phyloP scores from a whole-genome alignment of 2,888 invertebrate genomes.

The Xestoiulus laeticollis region DNA sequence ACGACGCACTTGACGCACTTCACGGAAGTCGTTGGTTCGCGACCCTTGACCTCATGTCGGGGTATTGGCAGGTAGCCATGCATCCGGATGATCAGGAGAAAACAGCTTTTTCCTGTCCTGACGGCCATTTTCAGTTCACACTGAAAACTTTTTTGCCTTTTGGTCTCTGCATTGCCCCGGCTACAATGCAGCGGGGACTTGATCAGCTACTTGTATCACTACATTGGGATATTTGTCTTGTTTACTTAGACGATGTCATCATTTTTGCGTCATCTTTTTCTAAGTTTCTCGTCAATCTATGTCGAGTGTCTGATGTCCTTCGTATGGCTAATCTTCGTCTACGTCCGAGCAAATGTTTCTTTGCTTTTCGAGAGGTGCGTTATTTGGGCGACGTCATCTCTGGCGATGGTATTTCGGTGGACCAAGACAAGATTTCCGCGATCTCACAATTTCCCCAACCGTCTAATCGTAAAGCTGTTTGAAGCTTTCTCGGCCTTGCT shows the following conservation, averaged over 20 bases:
- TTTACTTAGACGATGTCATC: not conserved
- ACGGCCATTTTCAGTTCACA: slow-evolving; percentile 25
- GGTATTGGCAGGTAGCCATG: not conserved
- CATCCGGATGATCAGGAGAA: not conserved
- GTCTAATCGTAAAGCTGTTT: not conserved
- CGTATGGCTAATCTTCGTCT: not conserved
- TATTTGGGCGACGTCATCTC: not conserved
- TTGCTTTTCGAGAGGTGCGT: not conserved
- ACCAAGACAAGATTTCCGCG: not conserved
- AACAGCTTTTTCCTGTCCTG: not conserved
- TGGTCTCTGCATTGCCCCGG: not conserved
- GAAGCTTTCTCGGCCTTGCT: not conserved
- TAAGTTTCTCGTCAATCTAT: not conserved
- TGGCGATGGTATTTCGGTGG: not conserved
- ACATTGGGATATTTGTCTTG: not conserved
- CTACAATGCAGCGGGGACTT: not conserved
- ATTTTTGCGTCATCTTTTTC: not conserved
- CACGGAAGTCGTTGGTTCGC: not conserved
- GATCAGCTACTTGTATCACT: not conserved
- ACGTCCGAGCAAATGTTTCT: not conserved
- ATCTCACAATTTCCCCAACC: not conserved
- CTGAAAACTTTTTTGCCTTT: not conserved
- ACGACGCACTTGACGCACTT: not conserved
- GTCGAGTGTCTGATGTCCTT: not conserved
- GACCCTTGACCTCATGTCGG: not conserved